Percentiles rank a stretch among this genome's conserved stretches.
phyloP scores from a whole-genome alignment of 2,888 invertebrate species.

The Dryococelus australis region DNA sequence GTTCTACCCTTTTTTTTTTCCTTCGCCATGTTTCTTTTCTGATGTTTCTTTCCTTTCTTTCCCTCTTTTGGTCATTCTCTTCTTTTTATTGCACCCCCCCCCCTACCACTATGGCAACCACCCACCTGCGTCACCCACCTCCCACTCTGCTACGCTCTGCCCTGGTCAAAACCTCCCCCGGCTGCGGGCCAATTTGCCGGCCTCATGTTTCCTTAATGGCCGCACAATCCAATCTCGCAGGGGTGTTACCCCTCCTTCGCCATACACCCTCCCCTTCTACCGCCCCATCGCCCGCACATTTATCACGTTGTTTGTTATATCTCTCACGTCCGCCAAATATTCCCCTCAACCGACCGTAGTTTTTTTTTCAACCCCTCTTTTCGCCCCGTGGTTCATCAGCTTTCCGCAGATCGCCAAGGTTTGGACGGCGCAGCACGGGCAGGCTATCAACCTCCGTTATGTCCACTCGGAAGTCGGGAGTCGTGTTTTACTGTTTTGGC shows the following conservation, averaged over 20 bases:
- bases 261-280: not conserved
- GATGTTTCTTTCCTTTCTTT: not conserved
- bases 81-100: not conserved
- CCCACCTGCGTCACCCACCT: not conserved
- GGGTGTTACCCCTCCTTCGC: not conserved
- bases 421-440: too few relatives aligned
- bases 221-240: not conserved
- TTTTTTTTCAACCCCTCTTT: not conserved
- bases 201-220: conserved; percentile 6
- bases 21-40: not conserved
- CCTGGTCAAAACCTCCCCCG: not conserved
- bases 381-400: not conserved
- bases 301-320: not conserved
- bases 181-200: not conserved
- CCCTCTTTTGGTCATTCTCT: not conserved
- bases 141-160: not conserved
- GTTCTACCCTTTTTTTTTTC: not conserved
- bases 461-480: not conserved
- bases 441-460: not conserved
- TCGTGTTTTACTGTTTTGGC: not conserved
- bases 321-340: not conserved
- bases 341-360: not conserved
- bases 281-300: not conserved
- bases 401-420: not conserved
- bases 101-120: not conserved